Percentiles rank a stretch among this genome's conserved stretches.
phyloP scores from a whole-genome alignment of 2,113 vertebrate species.

The Austrofundulus limnaeus region DNA sequence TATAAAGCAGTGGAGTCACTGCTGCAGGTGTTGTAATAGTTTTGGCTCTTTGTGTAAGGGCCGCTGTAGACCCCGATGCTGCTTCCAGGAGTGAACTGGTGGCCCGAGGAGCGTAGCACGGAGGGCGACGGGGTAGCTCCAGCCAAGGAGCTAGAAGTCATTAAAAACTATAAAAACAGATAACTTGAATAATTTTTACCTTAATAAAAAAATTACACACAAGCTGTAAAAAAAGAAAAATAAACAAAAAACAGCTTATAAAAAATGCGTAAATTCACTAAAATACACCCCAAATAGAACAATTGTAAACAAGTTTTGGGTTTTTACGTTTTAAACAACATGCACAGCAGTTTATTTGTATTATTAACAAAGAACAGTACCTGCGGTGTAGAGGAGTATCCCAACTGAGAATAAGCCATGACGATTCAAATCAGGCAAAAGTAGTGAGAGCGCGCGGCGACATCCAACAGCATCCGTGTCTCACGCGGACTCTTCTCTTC shows the following conservation, averaged over 20 bases:
- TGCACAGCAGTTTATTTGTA: neutral
- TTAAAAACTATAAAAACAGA: conserved; percentile 83
- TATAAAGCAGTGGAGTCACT: conserved; percentile 88
- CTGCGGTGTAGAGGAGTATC: conserved; percentile 93
- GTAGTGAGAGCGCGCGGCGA: conserved; percentile 28
- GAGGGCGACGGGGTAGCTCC: conserved; percentile 82
- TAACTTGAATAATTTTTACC: neutral
- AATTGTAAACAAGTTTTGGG: too few species aligned
- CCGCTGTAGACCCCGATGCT: conserved; percentile 87
- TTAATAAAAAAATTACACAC: neutral
- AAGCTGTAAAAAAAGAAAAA: too few species aligned
- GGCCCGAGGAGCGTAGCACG: conserved; percentile 87
- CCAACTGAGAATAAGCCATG: conserved; percentile 98
- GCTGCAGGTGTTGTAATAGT: conserved; percentile 88
- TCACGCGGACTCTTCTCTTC: neutral
- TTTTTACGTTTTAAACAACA: neutral
- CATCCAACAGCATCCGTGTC: conserved; percentile 56
- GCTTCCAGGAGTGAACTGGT: conserved; percentile 86
- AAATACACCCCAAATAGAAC: too few species aligned
- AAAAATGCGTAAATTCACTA: too few species aligned
- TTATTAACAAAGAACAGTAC: conserved; percentile 60
- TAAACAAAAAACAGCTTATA: neutral
- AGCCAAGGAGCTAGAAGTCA: conserved; percentile 87
- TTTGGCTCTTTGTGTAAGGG: conserved; percentile 86
- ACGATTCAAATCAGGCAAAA: conserved; percentile 78